phyloP scores from a whole-genome alignment of 35 echinoderm and acorn worm genomes.

The Eucidaris tribuloides region DNA sequence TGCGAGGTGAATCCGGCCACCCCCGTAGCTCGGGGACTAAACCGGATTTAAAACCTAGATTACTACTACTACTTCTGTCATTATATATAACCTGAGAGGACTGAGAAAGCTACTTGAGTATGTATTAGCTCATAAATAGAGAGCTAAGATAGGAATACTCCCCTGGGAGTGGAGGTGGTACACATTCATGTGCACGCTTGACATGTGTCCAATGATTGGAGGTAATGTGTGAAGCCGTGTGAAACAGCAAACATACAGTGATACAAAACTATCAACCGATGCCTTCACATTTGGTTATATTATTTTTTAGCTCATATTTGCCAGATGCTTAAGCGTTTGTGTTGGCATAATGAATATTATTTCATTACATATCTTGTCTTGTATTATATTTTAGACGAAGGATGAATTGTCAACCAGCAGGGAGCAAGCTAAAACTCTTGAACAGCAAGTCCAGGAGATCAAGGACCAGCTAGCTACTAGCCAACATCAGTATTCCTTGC shows the following conservation, averaged over 20 bases:
- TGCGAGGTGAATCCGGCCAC: too few species aligned
- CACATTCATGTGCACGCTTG: too few species aligned
- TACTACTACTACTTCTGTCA: too few species aligned
- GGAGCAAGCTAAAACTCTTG: constrained; percentile 29
- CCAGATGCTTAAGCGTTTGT: not conserved
- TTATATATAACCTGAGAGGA: too few species aligned
- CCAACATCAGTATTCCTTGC: constrained; percentile 52
- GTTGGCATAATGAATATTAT: not conserved
- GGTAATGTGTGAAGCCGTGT: too few species aligned
- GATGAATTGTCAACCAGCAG: constrained; percentile 51
- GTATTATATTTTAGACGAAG: constrained; percentile 39
- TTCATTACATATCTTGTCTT: not conserved
- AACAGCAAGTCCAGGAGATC: constrained; percentile 34
- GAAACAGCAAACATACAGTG: not conserved
- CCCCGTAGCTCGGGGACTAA: too few species aligned
- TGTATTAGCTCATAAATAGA: too few species aligned
- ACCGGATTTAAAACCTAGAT: too few species aligned
- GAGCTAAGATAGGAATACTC: too few species aligned
- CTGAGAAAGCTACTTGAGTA: too few species aligned
- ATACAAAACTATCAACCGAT: not conserved
- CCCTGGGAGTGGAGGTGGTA: too few species aligned
- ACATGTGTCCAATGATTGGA: too few species aligned
- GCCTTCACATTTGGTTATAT: not conserved
- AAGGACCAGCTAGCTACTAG: constrained; percentile 56
- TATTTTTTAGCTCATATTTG: not conserved